Percentiles rank a stretch among this genome's conserved stretches.
These are phyloP conservation scores for Alexandromys fortis DNA, from an alignment of 2,113 vertebrate genomes.

Conservation along the genomic window DNA sequence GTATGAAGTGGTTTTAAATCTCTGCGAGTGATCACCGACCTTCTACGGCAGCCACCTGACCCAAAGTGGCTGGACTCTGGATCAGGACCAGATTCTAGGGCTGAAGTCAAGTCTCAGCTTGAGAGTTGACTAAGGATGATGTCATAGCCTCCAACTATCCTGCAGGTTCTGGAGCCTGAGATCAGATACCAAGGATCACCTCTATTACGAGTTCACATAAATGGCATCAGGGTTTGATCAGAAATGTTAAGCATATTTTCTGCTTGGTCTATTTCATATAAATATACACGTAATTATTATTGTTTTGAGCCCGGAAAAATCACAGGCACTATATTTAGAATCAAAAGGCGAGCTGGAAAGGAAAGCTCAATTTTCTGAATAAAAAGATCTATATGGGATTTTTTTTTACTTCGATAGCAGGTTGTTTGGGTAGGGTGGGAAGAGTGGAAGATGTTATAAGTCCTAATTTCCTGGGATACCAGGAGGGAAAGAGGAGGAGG, in stretches of 20 bases:
- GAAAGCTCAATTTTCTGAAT: neutral
- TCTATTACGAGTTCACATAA: slow-evolving; percentile 48
- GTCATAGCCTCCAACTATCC: neutral
- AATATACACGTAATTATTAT: neutral
- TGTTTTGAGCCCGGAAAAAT: neutral
- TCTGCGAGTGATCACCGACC: neutral
- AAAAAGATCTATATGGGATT: neutral
- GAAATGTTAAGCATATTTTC: slow-evolving; percentile 46
- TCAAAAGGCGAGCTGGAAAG: neutral
- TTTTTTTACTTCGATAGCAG: slow-evolving; percentile 1
- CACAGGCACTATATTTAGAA: neutral
- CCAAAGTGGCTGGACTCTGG: neutral
- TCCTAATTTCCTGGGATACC: neutral
- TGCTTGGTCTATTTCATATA: slow-evolving; percentile 15
- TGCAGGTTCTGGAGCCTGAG: slow-evolving; percentile 21
- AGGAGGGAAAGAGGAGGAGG: neutral
- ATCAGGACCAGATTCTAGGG: neutral
- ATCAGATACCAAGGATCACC: slow-evolving; percentile 20
- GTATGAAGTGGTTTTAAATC: neutral
- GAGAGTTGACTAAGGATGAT: neutral
- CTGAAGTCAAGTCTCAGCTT: slow-evolving; percentile 57
- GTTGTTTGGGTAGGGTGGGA: neutral
- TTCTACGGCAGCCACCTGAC: slow-evolving; percentile 4
- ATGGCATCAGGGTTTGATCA: slow-evolving; percentile 35
- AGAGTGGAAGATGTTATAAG: neutral